A percentile compares a stretch with the other conserved stretches of the same genome.
These are phyloP conservation scores for Thalassarche chlororhynchos DNA, from an alignment of 2,113 vertebrate species.

Conservation along the genomic window DNA sequence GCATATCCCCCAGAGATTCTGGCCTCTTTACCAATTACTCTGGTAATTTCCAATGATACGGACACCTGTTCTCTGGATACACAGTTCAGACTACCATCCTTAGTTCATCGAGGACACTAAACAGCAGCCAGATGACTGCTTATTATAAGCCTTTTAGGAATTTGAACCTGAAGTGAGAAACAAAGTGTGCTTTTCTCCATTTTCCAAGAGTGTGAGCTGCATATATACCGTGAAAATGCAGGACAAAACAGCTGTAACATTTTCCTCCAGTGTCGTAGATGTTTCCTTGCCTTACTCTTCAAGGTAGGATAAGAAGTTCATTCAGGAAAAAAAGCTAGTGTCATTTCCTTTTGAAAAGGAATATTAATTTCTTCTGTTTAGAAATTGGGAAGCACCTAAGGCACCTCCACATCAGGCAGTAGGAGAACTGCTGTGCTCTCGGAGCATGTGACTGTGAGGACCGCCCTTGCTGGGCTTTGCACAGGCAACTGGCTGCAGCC, in stretches of 20 bases:
- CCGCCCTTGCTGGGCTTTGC: not conserved
- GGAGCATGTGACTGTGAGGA: not conserved
- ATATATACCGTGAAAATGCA: not conserved
- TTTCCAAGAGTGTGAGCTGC: not conserved
- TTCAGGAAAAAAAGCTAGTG: not conserved
- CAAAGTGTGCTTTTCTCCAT: not conserved
- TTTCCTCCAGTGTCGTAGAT: not conserved
- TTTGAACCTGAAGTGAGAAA: not conserved
- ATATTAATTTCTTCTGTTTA: not conserved
- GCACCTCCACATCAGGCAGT: accelerated
- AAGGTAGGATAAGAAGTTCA: not conserved
- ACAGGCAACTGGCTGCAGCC: not conserved
- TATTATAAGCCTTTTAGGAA: not conserved
- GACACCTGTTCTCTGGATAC: not conserved
- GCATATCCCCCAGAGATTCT: not conserved
- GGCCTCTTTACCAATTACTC: not conserved
- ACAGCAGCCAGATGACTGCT: not conserved
- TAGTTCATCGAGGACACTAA: not conserved
- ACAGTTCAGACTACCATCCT: not conserved
- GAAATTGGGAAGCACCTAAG: not conserved
- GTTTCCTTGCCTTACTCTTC: not conserved
- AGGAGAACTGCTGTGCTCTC: not conserved
- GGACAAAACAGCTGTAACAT: not conserved
- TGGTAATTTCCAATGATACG: not conserved
- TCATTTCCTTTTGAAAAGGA: not conserved